Conservation (phyloP, 2,113 vertebrate species). For the Zosterops borbonicus region DNA sequence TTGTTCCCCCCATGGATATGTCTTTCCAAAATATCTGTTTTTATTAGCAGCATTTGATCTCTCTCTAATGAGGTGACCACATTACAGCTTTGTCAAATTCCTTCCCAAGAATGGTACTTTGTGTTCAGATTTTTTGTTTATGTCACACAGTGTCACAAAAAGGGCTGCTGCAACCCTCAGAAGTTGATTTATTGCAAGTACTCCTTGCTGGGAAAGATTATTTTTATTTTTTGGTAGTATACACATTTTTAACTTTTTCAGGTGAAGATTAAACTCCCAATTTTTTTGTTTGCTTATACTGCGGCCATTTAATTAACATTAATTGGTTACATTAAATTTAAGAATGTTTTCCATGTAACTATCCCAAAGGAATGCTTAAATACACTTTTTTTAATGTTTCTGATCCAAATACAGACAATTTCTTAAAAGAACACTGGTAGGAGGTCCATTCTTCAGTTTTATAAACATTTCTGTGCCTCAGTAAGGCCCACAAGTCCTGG, state of each 20-base stretch:
- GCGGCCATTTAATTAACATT: neutral
- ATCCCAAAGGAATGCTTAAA: neutral
- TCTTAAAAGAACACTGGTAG: conserved; percentile 31
- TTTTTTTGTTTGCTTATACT: neutral
- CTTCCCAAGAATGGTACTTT: conserved; percentile 3
- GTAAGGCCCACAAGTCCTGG: conserved; percentile 14
- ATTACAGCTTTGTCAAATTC: neutral
- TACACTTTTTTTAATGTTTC: neutral
- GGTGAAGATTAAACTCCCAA: neutral
- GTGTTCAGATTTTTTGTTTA: conserved; percentile 48
- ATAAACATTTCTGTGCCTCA: conserved; percentile 25
- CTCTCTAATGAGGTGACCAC: neutral
- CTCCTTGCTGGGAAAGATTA: conserved; percentile 24
- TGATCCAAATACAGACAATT: neutral
- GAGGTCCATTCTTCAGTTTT: conserved; percentile 21
- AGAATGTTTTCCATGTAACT: neutral
- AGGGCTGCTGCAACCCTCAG: neutral
- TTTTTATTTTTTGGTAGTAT: neutral
- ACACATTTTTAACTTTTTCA: neutral
- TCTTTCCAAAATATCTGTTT: neutral
- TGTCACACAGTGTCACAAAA: neutral
- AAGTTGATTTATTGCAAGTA: conserved; percentile 33
- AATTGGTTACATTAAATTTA: neutral
- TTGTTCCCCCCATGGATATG: neutral
- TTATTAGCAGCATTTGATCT: conserved; percentile 36